phyloP scores from a whole-genome alignment of 2,113 vertebrate genomes.

The Dicerorhinus sumatrensis region DNA sequence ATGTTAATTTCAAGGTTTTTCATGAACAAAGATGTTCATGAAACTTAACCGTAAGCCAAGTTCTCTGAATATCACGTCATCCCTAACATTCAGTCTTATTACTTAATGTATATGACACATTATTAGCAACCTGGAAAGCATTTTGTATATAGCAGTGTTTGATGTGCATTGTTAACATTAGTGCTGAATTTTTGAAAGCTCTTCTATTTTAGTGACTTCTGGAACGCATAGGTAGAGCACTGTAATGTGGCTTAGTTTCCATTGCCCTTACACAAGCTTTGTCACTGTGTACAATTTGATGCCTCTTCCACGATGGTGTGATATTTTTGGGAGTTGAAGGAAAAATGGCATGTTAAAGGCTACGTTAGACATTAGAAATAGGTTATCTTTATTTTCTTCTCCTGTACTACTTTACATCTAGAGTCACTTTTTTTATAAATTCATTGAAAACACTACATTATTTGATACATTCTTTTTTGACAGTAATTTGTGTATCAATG shows the following conservation, averaged over 20 bases:
- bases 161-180: background rate
- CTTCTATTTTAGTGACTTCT: background rate
- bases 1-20: slow-evolving; percentile 5
- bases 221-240: background rate
- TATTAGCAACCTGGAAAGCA: background rate
- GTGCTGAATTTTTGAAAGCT: background rate
- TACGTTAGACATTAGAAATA: background rate
- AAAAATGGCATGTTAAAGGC: background rate
- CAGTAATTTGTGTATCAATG: background rate
- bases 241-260: background rate
- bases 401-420: background rate
- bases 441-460: slow-evolving; percentile 48
- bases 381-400: background rate
- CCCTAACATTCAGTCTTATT: background rate
- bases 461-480: slow-evolving; percentile 39
- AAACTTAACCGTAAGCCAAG: background rate
- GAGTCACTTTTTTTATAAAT: background rate
- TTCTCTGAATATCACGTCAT: background rate
- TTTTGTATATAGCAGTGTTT: background rate
- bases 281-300: background rate
- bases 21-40: background rate
- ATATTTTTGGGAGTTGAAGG: background rate
- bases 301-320: background rate
- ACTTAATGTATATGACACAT: background rate
- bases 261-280: background rate